A percentile compares a stretch with the other conserved stretches of the same genome.
Conservation (phyloP, 2,888 invertebrate species). For the Pteria penguin region DNA sequence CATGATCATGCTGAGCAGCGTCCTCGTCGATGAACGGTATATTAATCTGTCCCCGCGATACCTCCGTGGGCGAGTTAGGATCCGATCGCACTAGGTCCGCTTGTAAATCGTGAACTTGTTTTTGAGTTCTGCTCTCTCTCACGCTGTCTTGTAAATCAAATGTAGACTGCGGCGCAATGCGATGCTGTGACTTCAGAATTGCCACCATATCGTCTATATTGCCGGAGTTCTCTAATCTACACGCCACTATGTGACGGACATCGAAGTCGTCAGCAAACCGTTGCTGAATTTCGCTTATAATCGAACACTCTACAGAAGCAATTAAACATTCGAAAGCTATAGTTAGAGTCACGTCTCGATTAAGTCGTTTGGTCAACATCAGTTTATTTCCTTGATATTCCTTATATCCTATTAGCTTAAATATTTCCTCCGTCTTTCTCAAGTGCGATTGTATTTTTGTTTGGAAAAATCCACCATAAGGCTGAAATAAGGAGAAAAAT, state of each 20-base stretch:
- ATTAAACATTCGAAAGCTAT: slow-evolving; percentile 64
- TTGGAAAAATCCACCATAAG: slow-evolving; percentile 58
- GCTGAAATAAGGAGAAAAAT: slow-evolving; percentile 50
- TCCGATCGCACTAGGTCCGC: background rate
- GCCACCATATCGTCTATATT: slow-evolving; percentile 37
- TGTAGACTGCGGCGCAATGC: too few species aligned
- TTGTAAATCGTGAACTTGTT: background rate
- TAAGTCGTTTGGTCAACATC: slow-evolving; percentile 35
- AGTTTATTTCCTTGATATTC: slow-evolving; percentile 45
- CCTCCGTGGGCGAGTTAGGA: background rate
- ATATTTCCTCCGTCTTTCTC: slow-evolving; percentile 50
- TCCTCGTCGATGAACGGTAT: slow-evolving; percentile 51
- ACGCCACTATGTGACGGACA: slow-evolving; percentile 40
- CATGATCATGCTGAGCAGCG: slow-evolving; percentile 38
- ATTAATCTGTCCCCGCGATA: background rate
- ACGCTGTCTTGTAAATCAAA: background rate
- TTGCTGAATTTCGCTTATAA: slow-evolving; percentile 49
- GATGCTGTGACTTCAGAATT: background rate
- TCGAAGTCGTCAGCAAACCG: slow-evolving; percentile 31
- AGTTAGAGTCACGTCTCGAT: slow-evolving; percentile 43
- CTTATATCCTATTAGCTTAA: slow-evolving; percentile 55
- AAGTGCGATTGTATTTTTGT: slow-evolving; percentile 59
- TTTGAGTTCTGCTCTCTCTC: background rate
- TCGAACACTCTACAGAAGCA: slow-evolving; percentile 55
- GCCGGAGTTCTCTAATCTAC: slow-evolving; percentile 44